Conservation (phyloP, 2,113 vertebrate genomes). For the Phaetusa simplex region DNA sequence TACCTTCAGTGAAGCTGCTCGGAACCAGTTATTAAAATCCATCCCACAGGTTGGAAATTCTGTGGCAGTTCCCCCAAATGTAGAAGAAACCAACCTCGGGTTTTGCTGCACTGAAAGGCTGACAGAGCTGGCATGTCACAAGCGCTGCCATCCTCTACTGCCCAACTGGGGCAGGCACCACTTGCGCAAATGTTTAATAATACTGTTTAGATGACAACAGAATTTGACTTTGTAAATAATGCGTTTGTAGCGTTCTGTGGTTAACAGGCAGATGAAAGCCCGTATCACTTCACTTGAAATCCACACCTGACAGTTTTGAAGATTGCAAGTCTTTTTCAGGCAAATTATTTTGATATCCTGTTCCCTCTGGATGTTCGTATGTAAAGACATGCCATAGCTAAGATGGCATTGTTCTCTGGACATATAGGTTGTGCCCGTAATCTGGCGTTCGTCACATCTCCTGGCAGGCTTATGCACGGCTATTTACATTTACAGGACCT, state of each 20-base stretch:
- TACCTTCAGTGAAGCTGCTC: neutral
- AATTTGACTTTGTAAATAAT: neutral
- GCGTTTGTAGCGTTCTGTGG: neutral
- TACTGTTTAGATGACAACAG: neutral
- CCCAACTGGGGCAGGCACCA: neutral
- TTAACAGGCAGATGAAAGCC: neutral
- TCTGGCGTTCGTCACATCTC: neutral
- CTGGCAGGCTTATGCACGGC: neutral
- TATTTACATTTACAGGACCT: neutral
- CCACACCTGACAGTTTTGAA: neutral
- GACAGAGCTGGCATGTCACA: neutral
- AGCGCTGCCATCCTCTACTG: neutral
- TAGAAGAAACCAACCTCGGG: neutral
- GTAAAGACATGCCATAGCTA: fast-evolving
- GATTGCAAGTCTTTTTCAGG: neutral
- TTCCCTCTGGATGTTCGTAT: neutral
- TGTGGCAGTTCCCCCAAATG: neutral
- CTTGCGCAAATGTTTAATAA: neutral
- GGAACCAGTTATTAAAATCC: neutral
- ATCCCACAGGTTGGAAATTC: neutral
- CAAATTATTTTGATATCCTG: neutral
- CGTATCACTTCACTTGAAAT: neutral
- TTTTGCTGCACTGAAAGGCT: neutral
- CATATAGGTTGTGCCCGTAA: neutral
- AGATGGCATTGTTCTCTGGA: neutral